phyloP scores from a whole-genome alignment of 2,113 vertebrate species.

The Eidolon helvum region DNA sequence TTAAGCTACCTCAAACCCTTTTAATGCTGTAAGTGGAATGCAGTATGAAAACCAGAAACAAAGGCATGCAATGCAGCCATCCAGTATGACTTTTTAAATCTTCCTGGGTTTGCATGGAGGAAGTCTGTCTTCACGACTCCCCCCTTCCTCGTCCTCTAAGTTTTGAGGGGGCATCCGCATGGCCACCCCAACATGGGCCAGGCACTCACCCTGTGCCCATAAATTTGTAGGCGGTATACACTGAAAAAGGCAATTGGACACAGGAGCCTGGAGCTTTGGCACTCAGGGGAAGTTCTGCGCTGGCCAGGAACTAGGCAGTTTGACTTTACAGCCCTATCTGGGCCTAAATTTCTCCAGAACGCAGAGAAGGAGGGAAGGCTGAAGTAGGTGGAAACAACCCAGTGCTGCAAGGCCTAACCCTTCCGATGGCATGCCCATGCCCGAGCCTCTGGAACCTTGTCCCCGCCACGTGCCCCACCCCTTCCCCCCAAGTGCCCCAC shows the following conservation, averaged over 20 bases:
- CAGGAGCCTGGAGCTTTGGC: not conserved
- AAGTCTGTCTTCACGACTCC: not conserved
- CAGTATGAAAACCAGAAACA: not conserved
- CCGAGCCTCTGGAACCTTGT: not conserved
- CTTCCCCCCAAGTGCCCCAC: not conserved
- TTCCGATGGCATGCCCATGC: not conserved
- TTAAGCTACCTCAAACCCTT: not conserved
- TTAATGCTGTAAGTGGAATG: not conserved
- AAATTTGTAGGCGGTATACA: not conserved
- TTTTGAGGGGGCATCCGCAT: not conserved
- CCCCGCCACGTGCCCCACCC: accelerated
- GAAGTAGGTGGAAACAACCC: not conserved
- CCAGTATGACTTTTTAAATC: not conserved
- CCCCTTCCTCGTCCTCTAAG: not conserved
- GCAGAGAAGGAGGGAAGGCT: not conserved
- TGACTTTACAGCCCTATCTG: not conserved
- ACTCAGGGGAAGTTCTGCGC: not conserved
- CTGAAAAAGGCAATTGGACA: not conserved
- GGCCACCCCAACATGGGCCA: not conserved
- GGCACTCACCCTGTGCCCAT: not conserved
- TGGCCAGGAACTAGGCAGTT: not conserved
- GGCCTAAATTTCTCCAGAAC: not conserved
- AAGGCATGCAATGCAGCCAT: not conserved
- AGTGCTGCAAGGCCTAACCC: not conserved
- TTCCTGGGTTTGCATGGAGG: not conserved